Evolutionary conservation across 1,140 invertebrate species (phyloP).

Genomic region (Diuraphis noxia): DNA sequence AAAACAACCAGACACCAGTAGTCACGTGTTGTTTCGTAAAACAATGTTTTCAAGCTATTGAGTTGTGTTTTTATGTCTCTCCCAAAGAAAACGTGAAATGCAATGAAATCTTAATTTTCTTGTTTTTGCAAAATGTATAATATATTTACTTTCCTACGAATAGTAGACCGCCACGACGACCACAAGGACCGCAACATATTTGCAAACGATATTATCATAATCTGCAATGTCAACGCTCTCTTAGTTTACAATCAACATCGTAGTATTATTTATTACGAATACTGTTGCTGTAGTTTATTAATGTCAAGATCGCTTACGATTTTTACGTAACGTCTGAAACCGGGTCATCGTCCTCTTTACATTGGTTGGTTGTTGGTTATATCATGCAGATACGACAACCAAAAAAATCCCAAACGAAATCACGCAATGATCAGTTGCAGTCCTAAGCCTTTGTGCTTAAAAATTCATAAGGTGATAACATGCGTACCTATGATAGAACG

Average conservation of each 20-base stretch:
- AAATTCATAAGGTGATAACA: background rate
- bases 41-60: background rate
- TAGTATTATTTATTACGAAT: background rate
- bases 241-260: background rate
- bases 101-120: background rate
- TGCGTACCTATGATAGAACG: too few relatives aligned
- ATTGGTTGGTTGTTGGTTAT: background rate
- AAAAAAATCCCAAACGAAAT: too few relatives aligned
- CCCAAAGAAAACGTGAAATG: background rate
- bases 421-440: background rate
- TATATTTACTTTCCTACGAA: background rate
- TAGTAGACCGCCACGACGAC: background rate
- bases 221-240: background rate
- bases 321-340: conserved; percentile 20
- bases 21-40: too few relatives aligned
- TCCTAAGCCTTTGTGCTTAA: background rate
- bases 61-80: background rate
- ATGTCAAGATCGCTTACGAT: conserved; percentile 14
- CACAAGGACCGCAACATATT: conserved; percentile 17
- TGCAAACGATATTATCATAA: background rate
- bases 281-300: background rate
- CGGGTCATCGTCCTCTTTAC: background rate
- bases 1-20: too few relatives aligned
- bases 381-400: too few relatives aligned
- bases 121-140: background rate